Evolutionary conservation across 2,888 invertebrate genomes (phyloP).

Genomic region (Machimus rusticus): DNA sequence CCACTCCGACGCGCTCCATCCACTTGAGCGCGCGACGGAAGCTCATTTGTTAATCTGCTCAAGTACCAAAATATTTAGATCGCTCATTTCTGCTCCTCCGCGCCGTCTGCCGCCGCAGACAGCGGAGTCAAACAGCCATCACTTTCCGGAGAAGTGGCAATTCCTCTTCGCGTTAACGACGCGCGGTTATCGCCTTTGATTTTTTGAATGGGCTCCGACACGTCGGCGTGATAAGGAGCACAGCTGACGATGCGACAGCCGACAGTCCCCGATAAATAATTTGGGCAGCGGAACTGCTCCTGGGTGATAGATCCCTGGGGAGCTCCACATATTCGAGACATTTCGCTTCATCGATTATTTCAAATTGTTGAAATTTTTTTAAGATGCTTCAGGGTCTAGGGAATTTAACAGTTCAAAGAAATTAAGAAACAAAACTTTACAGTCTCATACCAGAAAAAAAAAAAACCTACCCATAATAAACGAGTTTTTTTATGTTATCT

Average conservation of each 20-base stretch:
- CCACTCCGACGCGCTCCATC: conserved; percentile 13
- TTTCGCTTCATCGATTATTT: not conserved
- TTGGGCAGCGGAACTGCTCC: not conserved
- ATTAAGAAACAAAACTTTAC: too few relatives aligned
- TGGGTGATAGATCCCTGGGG: not conserved
- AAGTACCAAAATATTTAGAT: conserved; percentile 34
- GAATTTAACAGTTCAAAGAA: too few relatives aligned
- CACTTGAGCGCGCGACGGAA: conserved; percentile 30
- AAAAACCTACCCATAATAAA: too few relatives aligned
- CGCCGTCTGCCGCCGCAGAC: not conserved
- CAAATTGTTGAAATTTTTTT: not conserved
- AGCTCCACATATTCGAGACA: not conserved
- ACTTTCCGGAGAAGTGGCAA: not conserved
- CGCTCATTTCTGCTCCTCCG: not conserved
- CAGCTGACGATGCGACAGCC: conserved; percentile 39
- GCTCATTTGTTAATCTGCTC: conserved; percentile 41
- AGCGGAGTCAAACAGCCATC: not conserved
- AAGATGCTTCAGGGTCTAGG: too few relatives aligned
- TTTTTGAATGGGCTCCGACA: not conserved
- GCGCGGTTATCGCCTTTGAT: conserved; percentile 33
- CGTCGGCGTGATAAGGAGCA: conserved; percentile 45
- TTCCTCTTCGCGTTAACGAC: conserved; percentile 29
- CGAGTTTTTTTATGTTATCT: too few relatives aligned
- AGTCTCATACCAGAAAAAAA: too few relatives aligned
- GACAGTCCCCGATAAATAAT: not conserved